These are phyloP conservation scores for Anas capensis DNA, from an alignment of 2,797 vertebrate species.

Conservation along the genomic window DNA sequence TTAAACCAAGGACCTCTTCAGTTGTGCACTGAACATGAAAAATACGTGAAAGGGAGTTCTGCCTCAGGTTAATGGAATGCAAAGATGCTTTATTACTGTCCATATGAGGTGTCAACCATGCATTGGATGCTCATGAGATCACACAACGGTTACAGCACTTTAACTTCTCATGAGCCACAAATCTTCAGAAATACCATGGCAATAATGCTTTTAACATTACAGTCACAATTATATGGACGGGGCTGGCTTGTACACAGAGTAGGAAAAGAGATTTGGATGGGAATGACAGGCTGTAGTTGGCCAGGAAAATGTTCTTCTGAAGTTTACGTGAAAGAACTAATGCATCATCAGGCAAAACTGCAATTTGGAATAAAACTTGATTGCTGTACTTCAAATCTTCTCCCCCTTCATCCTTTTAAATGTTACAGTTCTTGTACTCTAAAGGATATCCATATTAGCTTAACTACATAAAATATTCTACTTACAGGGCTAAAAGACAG, in stretches of 20 bases:
- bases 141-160: neutral
- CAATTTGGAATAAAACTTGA: neutral
- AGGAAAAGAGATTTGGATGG: neutral
- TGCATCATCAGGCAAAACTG: neutral
- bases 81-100: neutral
- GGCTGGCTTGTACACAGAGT: neutral
- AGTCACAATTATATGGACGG: neutral
- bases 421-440: neutral
- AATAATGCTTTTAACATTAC: neutral
- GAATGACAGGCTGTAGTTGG: neutral
- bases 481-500: neutral
- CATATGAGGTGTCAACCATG: neutral
- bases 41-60: neutral
- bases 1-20: neutral
- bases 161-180: neutral
- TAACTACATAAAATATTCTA: neutral
- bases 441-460: too few relatives aligned
- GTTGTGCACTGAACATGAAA: neutral
- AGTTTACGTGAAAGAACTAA: neutral
- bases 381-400: neutral
- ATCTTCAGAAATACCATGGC: neutral
- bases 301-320: neutral
- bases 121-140: neutral
- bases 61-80: neutral
- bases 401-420: neutral